A percentile compares a stretch with the other conserved stretches of the same genome.
Conservation (phyloP, 2,888 invertebrate species). For the Drosophila percnosoma region DNA sequence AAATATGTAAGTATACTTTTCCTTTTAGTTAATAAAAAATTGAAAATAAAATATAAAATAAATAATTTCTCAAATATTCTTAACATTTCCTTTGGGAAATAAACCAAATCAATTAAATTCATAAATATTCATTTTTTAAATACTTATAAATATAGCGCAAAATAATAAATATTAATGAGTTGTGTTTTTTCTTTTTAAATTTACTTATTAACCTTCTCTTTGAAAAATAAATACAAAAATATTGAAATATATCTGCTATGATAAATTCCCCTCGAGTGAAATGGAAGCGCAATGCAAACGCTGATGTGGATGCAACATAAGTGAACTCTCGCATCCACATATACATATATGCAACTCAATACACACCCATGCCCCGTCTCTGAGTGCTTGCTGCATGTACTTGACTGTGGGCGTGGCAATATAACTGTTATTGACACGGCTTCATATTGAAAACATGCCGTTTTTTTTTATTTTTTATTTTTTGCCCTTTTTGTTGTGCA, state of each 20-base stretch:
- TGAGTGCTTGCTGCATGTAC: constrained; percentile 31
- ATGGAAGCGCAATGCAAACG: constrained; percentile 40
- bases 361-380: neutral
- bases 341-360: neutral
- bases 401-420: constrained; percentile 52
- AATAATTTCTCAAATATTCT: neutral
- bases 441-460: constrained; percentile 79
- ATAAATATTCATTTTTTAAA: neutral
- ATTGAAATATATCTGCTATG: neutral
- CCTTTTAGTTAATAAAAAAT: neutral
- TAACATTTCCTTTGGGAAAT: neutral
- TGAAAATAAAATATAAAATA: neutral
- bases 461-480: constrained; percentile 8
- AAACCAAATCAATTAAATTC: neutral
- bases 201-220: neutral
- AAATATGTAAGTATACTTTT: neutral
- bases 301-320: constrained; percentile 7
- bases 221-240: neutral
- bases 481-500: constrained; percentile 29
- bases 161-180: neutral
- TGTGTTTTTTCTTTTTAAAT: neutral
- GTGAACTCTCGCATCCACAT: neutral
- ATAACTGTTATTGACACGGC: constrained; percentile 80
- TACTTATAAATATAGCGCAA: neutral
- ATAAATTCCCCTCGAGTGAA: neutral